Evolutionary conservation across 2,888 invertebrate genomes (phyloP).

Genomic region (Meteorus colon): DNA sequence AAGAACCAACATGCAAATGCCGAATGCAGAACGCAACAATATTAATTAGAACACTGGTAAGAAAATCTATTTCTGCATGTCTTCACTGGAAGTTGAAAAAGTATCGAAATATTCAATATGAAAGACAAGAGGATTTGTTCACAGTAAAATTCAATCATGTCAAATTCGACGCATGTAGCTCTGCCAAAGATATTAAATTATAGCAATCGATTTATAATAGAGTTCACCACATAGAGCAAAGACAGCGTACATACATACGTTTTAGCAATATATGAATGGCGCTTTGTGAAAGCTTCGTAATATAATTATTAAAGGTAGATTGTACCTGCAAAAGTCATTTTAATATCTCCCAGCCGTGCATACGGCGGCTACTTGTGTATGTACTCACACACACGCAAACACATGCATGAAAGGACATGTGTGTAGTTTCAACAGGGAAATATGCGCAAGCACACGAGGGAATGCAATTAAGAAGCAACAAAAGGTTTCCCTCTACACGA

Average conservation of each 20-base stretch:
- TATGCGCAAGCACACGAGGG: constrained; percentile 24
- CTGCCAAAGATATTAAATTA: constrained; percentile 22
- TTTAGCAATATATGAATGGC: not conserved
- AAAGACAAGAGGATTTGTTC: not conserved
- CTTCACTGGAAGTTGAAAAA: not conserved
- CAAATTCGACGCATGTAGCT: not conserved
- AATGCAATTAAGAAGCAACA: constrained; percentile 56
- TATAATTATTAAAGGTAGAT: constrained; percentile 46
- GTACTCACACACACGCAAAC: not conserved
- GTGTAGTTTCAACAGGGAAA: not conserved
- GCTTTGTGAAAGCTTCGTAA: constrained; percentile 31
- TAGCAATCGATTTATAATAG: constrained; percentile 42
- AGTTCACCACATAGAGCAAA: constrained; percentile 33
- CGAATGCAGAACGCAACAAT: not conserved
- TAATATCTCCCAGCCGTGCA: constrained; percentile 43
- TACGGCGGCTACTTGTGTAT: not conserved
- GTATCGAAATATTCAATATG: not conserved
- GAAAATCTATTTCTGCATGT: not conserved
- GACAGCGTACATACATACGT: constrained; percentile 30
- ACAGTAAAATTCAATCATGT: not conserved
- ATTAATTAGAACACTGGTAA: too few species aligned
- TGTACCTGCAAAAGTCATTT: constrained; percentile 48
- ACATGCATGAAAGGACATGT: not conserved
- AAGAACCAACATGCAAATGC: not conserved
- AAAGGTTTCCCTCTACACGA: constrained; percentile 11